Percentiles rank a stretch among this genome's conserved stretches.
Conservation (phyloP, 2,113 vertebrate genomes). For the Pterophyllum scalare region DNA sequence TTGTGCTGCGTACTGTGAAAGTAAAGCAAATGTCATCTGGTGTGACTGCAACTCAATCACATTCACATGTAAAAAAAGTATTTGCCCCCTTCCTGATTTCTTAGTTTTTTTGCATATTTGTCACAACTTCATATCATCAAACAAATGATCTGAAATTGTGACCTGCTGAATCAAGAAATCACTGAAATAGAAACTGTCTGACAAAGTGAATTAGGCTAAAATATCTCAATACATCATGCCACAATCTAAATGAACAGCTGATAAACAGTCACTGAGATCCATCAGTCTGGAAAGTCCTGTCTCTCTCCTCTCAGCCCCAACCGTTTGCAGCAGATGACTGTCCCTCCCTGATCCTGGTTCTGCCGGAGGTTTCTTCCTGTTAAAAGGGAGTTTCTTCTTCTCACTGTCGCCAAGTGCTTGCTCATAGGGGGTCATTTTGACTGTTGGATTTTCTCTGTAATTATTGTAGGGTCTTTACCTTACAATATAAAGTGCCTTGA, state of each 20-base stretch:
- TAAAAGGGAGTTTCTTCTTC: no score
- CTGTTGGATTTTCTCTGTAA: no score
- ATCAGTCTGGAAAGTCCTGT: not conserved
- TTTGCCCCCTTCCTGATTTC: not conserved
- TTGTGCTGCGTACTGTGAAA: slow-evolving; percentile 5
- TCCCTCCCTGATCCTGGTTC: no score
- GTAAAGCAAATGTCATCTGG: not conserved
- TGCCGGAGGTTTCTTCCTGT: no score
- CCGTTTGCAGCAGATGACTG: no score
- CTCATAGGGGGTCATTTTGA: no score
- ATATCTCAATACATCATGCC: not conserved
- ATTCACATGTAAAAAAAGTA: slow-evolving; percentile 5
- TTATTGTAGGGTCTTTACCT: no score
- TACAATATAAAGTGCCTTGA: no score
- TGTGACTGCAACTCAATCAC: slow-evolving; percentile 23
- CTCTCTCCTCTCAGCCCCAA: no score
- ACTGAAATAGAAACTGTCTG: not conserved
- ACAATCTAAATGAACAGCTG: not conserved
- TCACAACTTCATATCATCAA: not conserved
- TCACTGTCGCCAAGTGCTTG: no score
- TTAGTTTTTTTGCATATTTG: not conserved
- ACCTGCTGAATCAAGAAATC: not conserved
- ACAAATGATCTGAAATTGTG: no score
- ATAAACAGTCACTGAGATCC: not conserved
- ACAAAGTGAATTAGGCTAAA: not conserved